These are phyloP conservation scores for Rhincodon typus DNA, from an alignment of 2,797 vertebrate species.

Conservation along the genomic window DNA sequence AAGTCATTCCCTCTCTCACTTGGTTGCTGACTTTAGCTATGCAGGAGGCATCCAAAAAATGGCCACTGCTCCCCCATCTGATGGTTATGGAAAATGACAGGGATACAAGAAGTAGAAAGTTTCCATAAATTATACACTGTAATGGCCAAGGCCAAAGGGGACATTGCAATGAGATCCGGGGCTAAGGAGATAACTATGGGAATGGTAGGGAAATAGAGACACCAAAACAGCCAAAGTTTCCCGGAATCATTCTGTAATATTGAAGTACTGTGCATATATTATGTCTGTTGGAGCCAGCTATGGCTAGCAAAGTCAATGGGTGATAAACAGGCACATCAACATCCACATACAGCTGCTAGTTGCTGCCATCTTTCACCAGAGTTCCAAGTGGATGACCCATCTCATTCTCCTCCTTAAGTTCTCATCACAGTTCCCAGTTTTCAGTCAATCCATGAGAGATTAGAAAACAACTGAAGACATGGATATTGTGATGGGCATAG, in stretches of 20 bases:
- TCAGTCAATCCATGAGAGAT: too few relatives aligned
- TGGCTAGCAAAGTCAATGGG: neutral
- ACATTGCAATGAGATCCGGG: neutral
- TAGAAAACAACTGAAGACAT: too few relatives aligned
- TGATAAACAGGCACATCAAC: neutral
- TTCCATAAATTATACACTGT: neutral
- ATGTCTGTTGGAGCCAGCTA: neutral
- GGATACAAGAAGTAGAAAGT: neutral
- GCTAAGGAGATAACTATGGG: neutral
- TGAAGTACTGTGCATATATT: neutral
- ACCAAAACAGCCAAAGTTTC: neutral
- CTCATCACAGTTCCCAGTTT: too few relatives aligned
- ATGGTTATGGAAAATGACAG: neutral
- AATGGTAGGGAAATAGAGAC: neutral
- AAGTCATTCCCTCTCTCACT: neutral
- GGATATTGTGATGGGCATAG: too few relatives aligned
- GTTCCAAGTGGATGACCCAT: too few relatives aligned
- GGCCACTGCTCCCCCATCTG: too few relatives aligned
- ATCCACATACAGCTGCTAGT: too few relatives aligned
- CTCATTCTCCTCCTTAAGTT: too few relatives aligned
- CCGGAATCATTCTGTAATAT: neutral
- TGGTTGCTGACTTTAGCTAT: neutral
- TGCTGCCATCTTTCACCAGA: too few relatives aligned
- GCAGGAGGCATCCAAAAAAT: neutral
- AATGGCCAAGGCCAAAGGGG: neutral